phyloP scores from a whole-genome alignment of 2,113 vertebrate species.

The Lipotes vexillifer region DNA sequence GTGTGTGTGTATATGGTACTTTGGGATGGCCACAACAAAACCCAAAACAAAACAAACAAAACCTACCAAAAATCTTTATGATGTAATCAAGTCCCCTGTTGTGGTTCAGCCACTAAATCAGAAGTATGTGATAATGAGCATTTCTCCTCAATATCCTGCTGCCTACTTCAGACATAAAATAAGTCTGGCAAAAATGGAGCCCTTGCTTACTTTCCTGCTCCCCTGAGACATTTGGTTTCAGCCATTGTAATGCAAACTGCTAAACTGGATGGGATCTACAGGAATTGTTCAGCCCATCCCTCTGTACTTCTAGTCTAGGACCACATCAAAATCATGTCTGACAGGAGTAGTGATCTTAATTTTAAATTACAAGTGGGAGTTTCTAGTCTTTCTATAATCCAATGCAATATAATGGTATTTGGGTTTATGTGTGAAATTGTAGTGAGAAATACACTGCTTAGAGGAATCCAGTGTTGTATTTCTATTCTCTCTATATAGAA shows the following conservation, averaged over 20 bases:
- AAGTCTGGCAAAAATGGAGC: slow-evolving; percentile 17
- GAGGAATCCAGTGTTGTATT: neutral
- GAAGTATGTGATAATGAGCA: neutral
- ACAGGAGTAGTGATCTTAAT: neutral
- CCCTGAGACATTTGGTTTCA: neutral
- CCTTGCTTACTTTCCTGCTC: neutral
- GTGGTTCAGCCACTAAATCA: neutral
- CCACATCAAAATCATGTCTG: neutral
- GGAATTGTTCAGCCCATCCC: neutral
- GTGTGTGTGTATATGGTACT: neutral
- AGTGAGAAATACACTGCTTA: neutral
- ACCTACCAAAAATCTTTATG: slow-evolving; percentile 14
- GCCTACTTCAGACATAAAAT: neutral
- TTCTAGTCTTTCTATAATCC: slow-evolving; percentile 30
- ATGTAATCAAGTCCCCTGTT: neutral
- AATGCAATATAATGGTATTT: slow-evolving; percentile 15
- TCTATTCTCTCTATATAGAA: slow-evolving; percentile 6
- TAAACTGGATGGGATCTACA: neutral
- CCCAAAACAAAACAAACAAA: neutral
- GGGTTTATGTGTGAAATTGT: slow-evolving; percentile 25
- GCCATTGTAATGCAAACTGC: neutral
- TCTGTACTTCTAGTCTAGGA: neutral
- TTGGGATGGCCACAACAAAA: neutral
- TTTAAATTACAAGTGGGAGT: slow-evolving; percentile 30
- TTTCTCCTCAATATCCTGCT: neutral